phyloP scores from a whole-genome alignment of 2,797 vertebrate species.

The Hoplostethus mediterraneus region DNA sequence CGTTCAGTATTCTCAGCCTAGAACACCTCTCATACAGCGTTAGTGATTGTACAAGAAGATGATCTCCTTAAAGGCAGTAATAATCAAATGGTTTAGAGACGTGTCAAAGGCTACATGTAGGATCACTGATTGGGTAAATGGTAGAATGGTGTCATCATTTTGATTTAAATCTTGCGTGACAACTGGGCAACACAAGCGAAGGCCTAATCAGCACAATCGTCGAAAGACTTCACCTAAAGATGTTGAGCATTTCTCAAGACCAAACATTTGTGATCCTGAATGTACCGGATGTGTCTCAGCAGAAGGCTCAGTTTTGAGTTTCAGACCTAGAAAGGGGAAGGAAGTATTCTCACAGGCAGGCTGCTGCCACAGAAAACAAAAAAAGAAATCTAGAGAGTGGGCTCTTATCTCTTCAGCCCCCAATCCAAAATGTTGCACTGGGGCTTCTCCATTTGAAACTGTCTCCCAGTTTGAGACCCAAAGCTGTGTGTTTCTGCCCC shows the following conservation, averaged over 20 bases:
- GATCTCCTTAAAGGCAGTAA: slow-evolving; percentile 25
- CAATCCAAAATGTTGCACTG: not conserved
- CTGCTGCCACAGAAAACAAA: slow-evolving; percentile 12
- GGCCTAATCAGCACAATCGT: not conserved
- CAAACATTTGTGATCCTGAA: slow-evolving; percentile 29
- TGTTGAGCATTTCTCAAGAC: not conserved
- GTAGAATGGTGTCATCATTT: slow-evolving; percentile 21
- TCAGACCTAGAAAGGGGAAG: slow-evolving; percentile 17
- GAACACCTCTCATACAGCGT: slow-evolving; percentile 22
- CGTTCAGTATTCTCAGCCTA: slow-evolving; percentile 62
- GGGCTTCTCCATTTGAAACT: not conserved
- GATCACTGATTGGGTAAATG: slow-evolving; percentile 24
- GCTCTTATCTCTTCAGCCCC: not conserved
- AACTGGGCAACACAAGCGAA: slow-evolving; percentile 2
- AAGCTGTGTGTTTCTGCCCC: slow-evolving; percentile 21
- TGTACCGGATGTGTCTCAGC: slow-evolving; percentile 13
- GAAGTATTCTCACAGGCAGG: slow-evolving; percentile 12
- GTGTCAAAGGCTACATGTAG: slow-evolving; percentile 36
- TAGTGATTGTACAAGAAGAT: slow-evolving; percentile 22
- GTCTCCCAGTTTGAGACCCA: slow-evolving; percentile 3
- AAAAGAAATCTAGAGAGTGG: not conserved
- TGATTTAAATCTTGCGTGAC: slow-evolving; percentile 6
- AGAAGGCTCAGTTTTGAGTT: not conserved
- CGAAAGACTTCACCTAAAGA: not conserved
- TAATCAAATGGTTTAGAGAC: slow-evolving; percentile 29